These are phyloP conservation scores for Saturnia pavonia DNA, from an alignment of 2,888 invertebrate species.

Conservation along the genomic window DNA sequence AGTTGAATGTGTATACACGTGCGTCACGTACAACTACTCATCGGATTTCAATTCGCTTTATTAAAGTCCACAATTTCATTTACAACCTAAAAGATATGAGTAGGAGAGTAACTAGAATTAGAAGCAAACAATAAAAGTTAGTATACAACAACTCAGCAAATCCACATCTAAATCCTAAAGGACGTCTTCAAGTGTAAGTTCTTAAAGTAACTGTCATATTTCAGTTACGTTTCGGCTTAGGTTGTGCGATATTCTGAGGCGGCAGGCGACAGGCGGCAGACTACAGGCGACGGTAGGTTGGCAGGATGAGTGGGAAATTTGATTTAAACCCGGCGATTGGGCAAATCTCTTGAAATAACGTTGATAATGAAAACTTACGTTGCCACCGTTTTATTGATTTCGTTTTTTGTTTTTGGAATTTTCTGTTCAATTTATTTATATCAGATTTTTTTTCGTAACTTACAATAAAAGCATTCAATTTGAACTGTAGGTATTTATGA, in stretches of 20 bases:
- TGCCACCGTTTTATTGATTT: neutral
- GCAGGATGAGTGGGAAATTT: conserved; percentile 1
- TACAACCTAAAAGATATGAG: too few relatives aligned
- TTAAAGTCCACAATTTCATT: too few relatives aligned
- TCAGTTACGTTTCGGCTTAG: conserved; percentile 3
- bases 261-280: neutral
- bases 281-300: too few relatives aligned
- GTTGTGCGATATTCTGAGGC: neutral
- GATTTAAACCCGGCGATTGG: neutral
- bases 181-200: neutral
- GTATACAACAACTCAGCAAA: neutral
- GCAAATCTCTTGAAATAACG: neutral
- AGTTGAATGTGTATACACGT: too few relatives aligned
- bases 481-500: too few relatives aligned
- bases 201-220: conserved; percentile 9
- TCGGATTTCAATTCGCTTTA: too few relatives aligned
- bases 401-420: too few relatives aligned
- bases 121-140: neutral
- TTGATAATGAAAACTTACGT: neutral
- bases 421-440: too few relatives aligned
- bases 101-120: too few relatives aligned
- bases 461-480: too few relatives aligned
- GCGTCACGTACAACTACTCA: too few relatives aligned
- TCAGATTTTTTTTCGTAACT: too few relatives aligned
- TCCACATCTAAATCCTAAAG: conserved; percentile 2